Evolutionary conservation across 2,888 invertebrate species (phyloP).

Genomic region (Machimus rusticus): DNA sequence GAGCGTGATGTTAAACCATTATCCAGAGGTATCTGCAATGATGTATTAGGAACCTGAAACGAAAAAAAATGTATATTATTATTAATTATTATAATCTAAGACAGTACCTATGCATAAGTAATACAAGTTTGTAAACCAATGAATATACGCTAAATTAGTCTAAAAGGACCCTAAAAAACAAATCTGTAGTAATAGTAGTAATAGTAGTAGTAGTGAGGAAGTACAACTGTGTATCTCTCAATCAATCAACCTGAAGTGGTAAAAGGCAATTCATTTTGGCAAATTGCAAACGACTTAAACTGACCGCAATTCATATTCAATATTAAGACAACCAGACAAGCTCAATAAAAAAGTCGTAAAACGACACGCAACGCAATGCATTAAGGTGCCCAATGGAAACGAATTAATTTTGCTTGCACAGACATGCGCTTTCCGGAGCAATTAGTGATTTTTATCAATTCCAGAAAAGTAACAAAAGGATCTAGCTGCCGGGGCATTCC

Average conservation of each 20-base stretch:
- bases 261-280: background rate
- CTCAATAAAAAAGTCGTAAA: background rate
- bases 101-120: background rate
- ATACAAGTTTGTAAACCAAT: background rate
- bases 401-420: background rate
- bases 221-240: background rate
- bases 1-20: conserved; percentile 52
- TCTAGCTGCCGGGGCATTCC: background rate
- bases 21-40: conserved; percentile 57
- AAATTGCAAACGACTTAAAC: background rate
- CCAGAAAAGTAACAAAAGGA: conserved; percentile 7
- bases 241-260: background rate
- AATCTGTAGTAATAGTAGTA: too few relatives aligned
- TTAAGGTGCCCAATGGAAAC: background rate
- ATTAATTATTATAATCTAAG: background rate
- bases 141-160: too few relatives aligned
- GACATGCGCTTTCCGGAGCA: conserved; percentile 1
- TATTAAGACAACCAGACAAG: background rate
- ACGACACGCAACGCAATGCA: background rate
- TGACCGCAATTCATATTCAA: background rate
- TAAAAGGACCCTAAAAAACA: too few relatives aligned
- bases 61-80: background rate
- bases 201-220: background rate
- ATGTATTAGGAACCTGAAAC: conserved; percentile 62
- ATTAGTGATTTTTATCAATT: background rate